Base-by-base conservation (phyloP, 2,113 vertebrate genomes). In the Syrrhaptes paradoxus region DNA sequence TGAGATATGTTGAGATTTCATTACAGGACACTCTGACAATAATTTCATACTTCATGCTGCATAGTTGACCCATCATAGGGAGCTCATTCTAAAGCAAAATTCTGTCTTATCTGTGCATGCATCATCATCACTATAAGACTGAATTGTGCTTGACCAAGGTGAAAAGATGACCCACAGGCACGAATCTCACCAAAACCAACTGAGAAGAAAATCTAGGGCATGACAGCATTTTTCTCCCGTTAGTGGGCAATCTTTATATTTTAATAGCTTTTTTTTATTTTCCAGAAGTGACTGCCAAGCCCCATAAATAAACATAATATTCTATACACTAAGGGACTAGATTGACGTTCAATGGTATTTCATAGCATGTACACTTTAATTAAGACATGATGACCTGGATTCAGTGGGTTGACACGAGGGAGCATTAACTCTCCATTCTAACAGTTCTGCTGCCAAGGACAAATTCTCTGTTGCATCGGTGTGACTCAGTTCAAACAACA, bases 401-500 rank as follows among this genome's bases (percentile, higher is more conserved):
- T 93, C 89, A 85, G 62, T 89, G 90, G 82, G 43, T 76, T 96
- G 94, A 97, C 93, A 96, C 22, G 0, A 93, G 87, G 95, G 95
- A 96, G 55, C 82, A 61, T 95, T 96, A 95, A 93, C 70, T 95
- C 79, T 83, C 90, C 31, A 2, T 96, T 93, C 63, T 96, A 92
- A 96, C 90, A 95, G 94, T 95, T 96, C 96, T 91, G 51, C 82
- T 96, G 97, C 94, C 96, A 97, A 97, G 95, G 89, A 89, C 95
- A 97, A 88, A 92, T 89, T 84, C 92, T 93, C 85, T 80, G 62
- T 91, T 96, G 84, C 94, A 96, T 80, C 26, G 94, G 88, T 97
- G 95, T 97, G 97, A 97, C 94, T 97, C 93, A 96, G 95, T 96
- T 96, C 91, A 97, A 97, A 96, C 95, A 97, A 96, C 96, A 95